These are phyloP conservation scores for Dreissena polymorpha DNA, from an alignment of 1,140 invertebrate species.

Conservation along the genomic window DNA sequence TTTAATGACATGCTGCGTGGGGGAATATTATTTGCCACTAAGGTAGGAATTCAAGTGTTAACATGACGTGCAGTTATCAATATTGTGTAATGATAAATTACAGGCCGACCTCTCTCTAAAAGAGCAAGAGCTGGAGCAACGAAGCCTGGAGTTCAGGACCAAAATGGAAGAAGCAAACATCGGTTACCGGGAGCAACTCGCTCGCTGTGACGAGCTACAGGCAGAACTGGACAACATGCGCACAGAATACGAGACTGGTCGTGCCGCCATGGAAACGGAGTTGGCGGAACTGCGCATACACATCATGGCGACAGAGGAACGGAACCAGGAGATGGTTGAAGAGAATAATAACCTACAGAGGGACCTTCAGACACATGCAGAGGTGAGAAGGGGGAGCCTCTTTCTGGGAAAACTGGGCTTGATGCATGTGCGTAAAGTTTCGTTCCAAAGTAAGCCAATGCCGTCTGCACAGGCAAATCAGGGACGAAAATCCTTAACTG, in stretches of 20 bases:
- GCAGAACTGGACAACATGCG: slow-evolving; percentile 40
- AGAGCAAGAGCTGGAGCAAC: slow-evolving; percentile 45
- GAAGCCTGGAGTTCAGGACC: slow-evolving; percentile 40
- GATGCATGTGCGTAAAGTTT: no score
- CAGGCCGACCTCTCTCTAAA: slow-evolving; percentile 42
- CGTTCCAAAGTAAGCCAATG: no score
- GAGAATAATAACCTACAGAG: slow-evolving; percentile 24
- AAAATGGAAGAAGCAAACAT: slow-evolving; percentile 48
- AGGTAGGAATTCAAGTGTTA: no score
- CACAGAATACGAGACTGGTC: slow-evolving; percentile 29
- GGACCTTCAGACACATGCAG: slow-evolving; percentile 41
- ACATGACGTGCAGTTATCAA: no score
- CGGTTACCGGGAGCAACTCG: slow-evolving; percentile 26
- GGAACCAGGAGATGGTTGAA: slow-evolving; percentile 43
- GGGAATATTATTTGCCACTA: no score
- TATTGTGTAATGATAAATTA: no score
- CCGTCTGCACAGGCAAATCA: no score
- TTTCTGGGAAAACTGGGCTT: no score
- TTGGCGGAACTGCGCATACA: slow-evolving; percentile 25
- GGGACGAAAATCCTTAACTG: no score
- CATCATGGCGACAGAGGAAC: neutral
- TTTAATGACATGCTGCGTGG: no score
- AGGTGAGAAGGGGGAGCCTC: slow-evolving; percentile 36
- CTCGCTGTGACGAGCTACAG: slow-evolving; percentile 48
- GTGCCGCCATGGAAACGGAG: slow-evolving; percentile 28